Conservation (phyloP, 2,888 invertebrate species). For the Copidosoma aretas region DNA sequence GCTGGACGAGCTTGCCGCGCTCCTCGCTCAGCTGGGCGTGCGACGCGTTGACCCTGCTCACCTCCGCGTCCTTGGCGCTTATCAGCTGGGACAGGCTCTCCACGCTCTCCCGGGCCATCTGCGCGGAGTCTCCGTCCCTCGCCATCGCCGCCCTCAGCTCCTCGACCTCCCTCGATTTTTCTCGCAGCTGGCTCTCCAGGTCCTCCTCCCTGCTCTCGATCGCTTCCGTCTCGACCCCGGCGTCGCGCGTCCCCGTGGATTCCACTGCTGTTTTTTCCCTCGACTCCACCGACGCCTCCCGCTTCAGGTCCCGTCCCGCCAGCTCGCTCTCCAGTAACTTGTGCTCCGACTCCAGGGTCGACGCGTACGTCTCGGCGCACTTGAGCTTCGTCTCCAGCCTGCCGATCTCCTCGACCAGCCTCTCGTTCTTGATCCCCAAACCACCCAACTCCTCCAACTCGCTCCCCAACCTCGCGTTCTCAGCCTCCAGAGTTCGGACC, state of each 20-base stretch:
- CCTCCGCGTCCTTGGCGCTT: slow-evolving; percentile 61
- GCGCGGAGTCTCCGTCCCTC: slow-evolving; percentile 51
- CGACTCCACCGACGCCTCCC: slow-evolving; percentile 18
- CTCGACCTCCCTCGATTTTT: slow-evolving; percentile 47
- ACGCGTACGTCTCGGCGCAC: slow-evolving; percentile 24
- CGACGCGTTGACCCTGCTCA: slow-evolving; percentile 40
- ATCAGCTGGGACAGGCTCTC: slow-evolving; percentile 57
- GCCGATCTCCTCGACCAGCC: slow-evolving; percentile 16
- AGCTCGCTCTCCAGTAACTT: slow-evolving; percentile 28
- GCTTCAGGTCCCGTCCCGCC: slow-evolving; percentile 31
- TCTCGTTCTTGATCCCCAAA: slow-evolving; percentile 2
- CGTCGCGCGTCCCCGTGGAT: neutral
- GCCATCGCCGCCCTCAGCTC: slow-evolving; percentile 51
- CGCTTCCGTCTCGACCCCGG: neutral
- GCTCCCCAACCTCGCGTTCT: neutral
- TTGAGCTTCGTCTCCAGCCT: neutral
- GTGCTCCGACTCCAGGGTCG: slow-evolving; percentile 33
- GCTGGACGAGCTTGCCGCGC: slow-evolving; percentile 74
- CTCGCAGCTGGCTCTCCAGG: slow-evolving; percentile 49
- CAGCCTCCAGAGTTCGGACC: neutral
- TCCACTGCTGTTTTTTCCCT: neutral
- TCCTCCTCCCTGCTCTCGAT: slow-evolving; percentile 15
- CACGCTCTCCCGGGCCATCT: slow-evolving; percentile 57
- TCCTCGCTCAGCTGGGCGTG: slow-evolving; percentile 61
- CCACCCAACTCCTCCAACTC: neutral